phyloP scores from a whole-genome alignment of 2,888 invertebrate species.

The Pachydiplax longipennis region DNA sequence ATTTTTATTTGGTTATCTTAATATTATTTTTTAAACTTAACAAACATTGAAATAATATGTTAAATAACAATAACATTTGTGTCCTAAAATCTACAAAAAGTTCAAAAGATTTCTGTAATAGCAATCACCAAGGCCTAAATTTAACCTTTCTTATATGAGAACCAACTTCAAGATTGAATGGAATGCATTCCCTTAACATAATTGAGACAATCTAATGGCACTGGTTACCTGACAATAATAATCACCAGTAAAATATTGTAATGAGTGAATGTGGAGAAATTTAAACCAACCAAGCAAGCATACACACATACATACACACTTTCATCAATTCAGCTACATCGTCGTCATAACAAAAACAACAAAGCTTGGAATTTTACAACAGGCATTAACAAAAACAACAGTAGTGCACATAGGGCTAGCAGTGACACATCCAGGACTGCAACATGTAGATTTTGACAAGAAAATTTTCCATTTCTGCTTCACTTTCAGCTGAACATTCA shows the following conservation, averaged over 20 bases:
- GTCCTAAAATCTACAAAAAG: not conserved
- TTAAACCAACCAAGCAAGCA: conserved; percentile 1
- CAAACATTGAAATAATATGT: conserved; percentile 35
- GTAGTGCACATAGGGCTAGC: conserved; percentile 29
- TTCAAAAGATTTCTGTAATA: not conserved
- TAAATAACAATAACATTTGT: conserved; percentile 30
- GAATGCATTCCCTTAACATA: conserved; percentile 24
- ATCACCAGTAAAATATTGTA: conserved; percentile 2
- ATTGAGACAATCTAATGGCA: not conserved
- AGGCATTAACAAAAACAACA: conserved; percentile 30
- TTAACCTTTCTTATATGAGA: not conserved
- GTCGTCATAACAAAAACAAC: conserved; percentile 25
- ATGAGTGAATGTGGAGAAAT: not conserved
- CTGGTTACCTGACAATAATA: conserved; percentile 15
- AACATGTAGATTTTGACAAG: conserved; percentile 20
- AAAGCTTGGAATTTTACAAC: not conserved
- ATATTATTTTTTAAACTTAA: conserved; percentile 24
- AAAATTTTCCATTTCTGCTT: not conserved
- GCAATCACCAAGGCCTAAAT: conserved; percentile 3
- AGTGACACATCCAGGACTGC: conserved; percentile 31
- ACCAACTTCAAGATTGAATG: conserved; percentile 27
- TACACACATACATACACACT: conserved; percentile 20
- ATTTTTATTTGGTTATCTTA: conserved; percentile 36
- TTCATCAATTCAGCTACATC: not conserved
- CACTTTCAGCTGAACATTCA: not conserved